Percentiles rank a stretch among this genome's conserved stretches.
Conservation (phyloP, 2,113 vertebrate genomes). For the Oreochromis tanganicae region DNA sequence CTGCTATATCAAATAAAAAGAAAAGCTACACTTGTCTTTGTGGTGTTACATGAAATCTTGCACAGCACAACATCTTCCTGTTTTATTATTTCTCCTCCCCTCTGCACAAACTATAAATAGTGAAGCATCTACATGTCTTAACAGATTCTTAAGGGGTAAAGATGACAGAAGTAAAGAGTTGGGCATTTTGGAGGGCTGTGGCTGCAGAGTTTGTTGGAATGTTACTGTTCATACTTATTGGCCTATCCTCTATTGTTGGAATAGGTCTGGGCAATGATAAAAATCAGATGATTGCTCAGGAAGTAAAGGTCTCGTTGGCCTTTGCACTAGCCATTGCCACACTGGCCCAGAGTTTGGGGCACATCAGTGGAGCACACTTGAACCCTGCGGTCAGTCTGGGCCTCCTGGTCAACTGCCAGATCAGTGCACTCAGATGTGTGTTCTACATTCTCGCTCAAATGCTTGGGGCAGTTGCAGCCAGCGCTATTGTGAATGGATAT, state of each 20-base stretch:
- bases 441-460: slow-evolving; percentile 86
- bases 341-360: slow-evolving; percentile 82
- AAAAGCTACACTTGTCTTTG: background rate
- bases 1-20: background rate
- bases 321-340: slow-evolving; percentile 87
- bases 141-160: background rate
- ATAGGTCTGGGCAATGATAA: background rate
- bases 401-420: slow-evolving; percentile 85
- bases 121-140: background rate
- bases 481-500: slow-evolving; percentile 75
- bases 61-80: background rate
- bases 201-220: slow-evolving; percentile 84
- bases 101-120: slow-evolving; percentile 4
- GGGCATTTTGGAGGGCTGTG: slow-evolving; percentile 82
- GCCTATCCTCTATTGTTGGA: slow-evolving; percentile 77
- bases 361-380: slow-evolving; percentile 85
- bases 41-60: background rate
- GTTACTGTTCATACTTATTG: slow-evolving; percentile 83
- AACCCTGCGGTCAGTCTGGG: slow-evolving; percentile 84
- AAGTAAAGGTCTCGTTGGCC: slow-evolving; percentile 84
- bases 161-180: slow-evolving; percentile 82
- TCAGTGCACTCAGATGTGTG: slow-evolving; percentile 79
- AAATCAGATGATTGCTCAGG: slow-evolving; percentile 49
- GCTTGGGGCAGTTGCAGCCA: slow-evolving; percentile 79
- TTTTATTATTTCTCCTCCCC: background rate